Percentiles rank a stretch among this genome's conserved stretches.
phyloP scores from a whole-genome alignment of 2,888 invertebrate genomes.

The Reticulitermes lucifugus region DNA sequence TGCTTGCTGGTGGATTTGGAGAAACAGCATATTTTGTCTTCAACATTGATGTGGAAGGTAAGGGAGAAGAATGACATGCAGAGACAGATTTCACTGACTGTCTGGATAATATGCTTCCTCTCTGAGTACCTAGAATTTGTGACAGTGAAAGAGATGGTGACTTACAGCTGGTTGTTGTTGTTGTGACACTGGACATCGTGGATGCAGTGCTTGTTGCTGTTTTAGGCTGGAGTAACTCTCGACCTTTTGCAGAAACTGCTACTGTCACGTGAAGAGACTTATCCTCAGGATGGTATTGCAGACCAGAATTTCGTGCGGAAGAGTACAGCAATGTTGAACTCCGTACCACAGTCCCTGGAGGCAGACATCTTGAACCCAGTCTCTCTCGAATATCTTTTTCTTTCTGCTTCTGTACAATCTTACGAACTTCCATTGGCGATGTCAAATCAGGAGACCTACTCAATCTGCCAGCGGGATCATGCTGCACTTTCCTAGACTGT shows the following conservation, averaged over 20 bases:
- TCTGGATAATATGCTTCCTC: background rate
- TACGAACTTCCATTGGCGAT: conserved; percentile 70
- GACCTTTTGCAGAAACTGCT: conserved; percentile 61
- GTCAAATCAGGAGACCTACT: conserved; percentile 68
- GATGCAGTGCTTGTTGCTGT: conserved; percentile 50
- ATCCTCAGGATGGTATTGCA: conserved; percentile 57
- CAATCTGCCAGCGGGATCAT: conserved; percentile 54
- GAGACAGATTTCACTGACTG: background rate
- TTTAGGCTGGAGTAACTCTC: conserved; percentile 58
- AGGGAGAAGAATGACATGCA: background rate
- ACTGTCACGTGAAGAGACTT: conserved; percentile 65
- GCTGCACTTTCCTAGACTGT: conserved; percentile 47
- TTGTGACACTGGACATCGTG: conserved; percentile 40
- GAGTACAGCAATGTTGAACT: conserved; percentile 62
- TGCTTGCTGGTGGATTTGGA: background rate
- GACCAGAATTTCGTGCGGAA: conserved; percentile 57
- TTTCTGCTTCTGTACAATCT: conserved; percentile 55
- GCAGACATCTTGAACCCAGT: conserved; percentile 54
- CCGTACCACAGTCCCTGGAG: conserved; percentile 62
- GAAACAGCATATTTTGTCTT: background rate
- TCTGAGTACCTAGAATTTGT: background rate
- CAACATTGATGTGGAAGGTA: background rate
- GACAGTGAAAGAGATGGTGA: conserved; percentile 22
- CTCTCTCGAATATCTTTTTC: conserved; percentile 54
- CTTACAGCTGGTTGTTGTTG: conserved; percentile 16